A percentile compares a stretch with the other conserved stretches of the same genome.
Conservation (phyloP, 2,797 vertebrate species). For the Thaleichthys pacificus region DNA sequence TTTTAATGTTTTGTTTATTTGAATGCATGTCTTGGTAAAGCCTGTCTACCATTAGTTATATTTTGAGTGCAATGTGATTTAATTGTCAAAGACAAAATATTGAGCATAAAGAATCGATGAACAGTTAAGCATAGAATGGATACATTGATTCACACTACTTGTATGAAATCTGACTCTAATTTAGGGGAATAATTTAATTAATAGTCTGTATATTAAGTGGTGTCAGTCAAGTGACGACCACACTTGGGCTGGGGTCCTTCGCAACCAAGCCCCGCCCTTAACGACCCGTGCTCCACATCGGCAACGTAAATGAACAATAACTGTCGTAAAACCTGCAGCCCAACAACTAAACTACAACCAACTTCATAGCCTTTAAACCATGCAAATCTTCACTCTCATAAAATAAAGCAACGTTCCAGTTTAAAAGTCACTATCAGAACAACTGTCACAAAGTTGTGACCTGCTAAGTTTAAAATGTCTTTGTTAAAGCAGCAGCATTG, state of each 20-base stretch:
- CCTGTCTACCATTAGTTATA: neutral
- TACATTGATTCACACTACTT: too few species aligned
- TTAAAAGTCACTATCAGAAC: neutral
- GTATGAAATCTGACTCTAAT: too few species aligned
- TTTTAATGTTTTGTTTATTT: too few species aligned
- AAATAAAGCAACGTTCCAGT: neutral
- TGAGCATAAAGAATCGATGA: too few species aligned
- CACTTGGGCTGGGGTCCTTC: neutral
- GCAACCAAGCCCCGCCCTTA: constrained; percentile 39
- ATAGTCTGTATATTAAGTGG: too few species aligned
- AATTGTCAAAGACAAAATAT: too few species aligned
- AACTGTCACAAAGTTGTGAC: neutral
- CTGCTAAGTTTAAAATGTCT: neutral
- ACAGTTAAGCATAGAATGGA: too few species aligned
- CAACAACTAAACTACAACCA: neutral
- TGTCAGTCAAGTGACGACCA: too few species aligned
- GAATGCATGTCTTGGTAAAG: neutral
- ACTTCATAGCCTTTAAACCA: neutral
- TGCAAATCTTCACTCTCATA: neutral
- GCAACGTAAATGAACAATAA: constrained; percentile 66
- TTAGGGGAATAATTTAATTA: too few species aligned
- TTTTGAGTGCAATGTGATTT: too few species aligned
- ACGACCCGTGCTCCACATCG: constrained; percentile 74
- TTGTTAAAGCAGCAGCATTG: neutral
- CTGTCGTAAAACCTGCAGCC: constrained; percentile 64